These are phyloP conservation scores for Numida meleagris DNA, from an alignment of 2,113 vertebrate genomes.

Conservation along the genomic window DNA sequence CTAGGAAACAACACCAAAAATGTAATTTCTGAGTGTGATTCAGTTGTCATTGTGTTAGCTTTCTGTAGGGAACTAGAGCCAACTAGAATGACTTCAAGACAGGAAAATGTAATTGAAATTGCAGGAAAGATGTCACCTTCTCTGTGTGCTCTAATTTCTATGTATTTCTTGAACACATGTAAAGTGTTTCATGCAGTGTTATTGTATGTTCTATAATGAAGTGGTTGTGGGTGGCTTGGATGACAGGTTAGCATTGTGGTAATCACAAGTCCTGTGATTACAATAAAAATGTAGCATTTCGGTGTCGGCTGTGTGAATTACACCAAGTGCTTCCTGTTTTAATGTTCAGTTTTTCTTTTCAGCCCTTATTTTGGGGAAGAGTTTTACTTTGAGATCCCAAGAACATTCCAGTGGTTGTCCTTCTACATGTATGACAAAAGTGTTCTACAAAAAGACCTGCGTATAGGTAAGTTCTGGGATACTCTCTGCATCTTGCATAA, in stretches of 20 bases:
- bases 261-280: background rate
- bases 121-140: background rate
- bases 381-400: conserved; percentile 98
- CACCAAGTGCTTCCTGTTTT: background rate
- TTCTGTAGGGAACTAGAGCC: background rate
- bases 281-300: background rate
- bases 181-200: background rate
- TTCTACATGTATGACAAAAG: conserved; percentile 98
- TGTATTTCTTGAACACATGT: background rate
- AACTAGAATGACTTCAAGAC: background rate
- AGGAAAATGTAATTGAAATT: background rate
- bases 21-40: background rate
- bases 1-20: background rate
- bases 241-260: background rate
- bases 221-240: background rate
- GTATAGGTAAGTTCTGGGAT: conserved; percentile 86
- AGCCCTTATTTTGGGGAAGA: conserved; percentile 98
- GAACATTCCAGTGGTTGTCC: conserved; percentile 96
- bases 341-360: conserved; percentile 13
- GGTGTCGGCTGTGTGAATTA: background rate
- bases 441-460: conserved; percentile 92
- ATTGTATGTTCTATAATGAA: background rate
- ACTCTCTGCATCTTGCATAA: background rate
- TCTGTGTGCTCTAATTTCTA: background rate
- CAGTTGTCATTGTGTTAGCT: background rate